Evolutionary conservation across 2,113 vertebrate species (phyloP).

Genomic region (Scomber scombrus): DNA sequence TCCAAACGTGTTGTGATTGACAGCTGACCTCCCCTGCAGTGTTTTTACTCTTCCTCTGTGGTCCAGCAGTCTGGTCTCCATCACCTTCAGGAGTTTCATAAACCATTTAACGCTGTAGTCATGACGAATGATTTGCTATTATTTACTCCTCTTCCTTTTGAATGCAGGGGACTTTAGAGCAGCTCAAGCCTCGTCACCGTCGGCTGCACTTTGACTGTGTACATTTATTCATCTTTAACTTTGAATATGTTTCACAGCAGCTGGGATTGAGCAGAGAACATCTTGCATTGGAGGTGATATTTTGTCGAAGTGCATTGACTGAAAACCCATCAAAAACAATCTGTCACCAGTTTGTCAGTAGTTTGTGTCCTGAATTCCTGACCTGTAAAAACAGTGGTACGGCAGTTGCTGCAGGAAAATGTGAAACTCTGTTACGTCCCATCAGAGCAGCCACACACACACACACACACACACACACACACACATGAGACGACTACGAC

Average conservation of each 20-base stretch:
- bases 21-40: slow-evolving; percentile 12
- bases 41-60: slow-evolving; percentile 39
- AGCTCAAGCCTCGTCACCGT: too few species aligned
- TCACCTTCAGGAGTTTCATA: neutral
- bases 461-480: slow-evolving; percentile 32
- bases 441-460: slow-evolving; percentile 34
- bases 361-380: slow-evolving; percentile 54
- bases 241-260: neutral
- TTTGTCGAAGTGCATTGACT: neutral
- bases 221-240: too few species aligned
- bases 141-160: neutral
- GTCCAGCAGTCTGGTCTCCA: slow-evolving; percentile 19
- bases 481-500: slow-evolving; percentile 33
- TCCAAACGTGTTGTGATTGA: slow-evolving; percentile 43
- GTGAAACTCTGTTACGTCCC: slow-evolving; percentile 38
- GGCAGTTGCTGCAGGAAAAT: slow-evolving; percentile 38
- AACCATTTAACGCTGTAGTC: neutral
- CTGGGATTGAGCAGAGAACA: too few species aligned
- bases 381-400: slow-evolving; percentile 45
- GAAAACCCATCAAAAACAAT: neutral
- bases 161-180: too few species aligned
- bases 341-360: slow-evolving; percentile 24
- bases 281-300: neutral
- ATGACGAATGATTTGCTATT: neutral
- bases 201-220: too few species aligned